Percentiles rank a stretch among this genome's conserved stretches.
phyloP scores from a whole-genome alignment of 2,797 vertebrate species.

The Lepilemur septentrionalis region DNA sequence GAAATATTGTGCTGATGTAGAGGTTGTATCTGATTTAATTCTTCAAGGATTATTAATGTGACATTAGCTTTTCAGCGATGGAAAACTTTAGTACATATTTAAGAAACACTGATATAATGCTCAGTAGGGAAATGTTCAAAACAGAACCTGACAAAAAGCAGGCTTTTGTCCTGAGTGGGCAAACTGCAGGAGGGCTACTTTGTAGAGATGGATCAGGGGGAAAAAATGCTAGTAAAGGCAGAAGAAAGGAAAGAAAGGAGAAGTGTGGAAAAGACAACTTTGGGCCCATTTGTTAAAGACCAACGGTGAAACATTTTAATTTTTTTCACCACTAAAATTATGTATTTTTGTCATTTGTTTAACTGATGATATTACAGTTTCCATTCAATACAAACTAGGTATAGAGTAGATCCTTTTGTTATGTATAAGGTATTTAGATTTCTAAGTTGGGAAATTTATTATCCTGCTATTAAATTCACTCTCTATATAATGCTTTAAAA shows the following conservation, averaged over 20 bases:
- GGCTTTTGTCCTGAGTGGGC: neutral
- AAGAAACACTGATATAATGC: neutral
- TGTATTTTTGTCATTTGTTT: neutral
- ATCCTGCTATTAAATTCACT: slow-evolving; percentile 24
- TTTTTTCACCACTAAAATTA: neutral
- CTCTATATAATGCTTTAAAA: neutral
- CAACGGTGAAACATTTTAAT: neutral
- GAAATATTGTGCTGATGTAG: slow-evolving; percentile 61
- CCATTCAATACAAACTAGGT: neutral
- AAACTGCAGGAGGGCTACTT: neutral
- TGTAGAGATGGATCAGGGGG: neutral
- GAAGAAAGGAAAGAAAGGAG: neutral
- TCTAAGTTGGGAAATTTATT: neutral
- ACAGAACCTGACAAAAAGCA: neutral
- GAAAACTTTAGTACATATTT: neutral
- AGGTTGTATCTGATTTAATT: slow-evolving; percentile 48
- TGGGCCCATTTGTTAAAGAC: neutral
- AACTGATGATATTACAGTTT: neutral
- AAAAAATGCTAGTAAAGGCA: neutral
- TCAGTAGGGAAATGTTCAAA: neutral
- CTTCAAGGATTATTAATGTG: slow-evolving; percentile 42
- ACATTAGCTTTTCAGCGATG: neutral
- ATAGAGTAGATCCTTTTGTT: neutral
- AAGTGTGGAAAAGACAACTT: neutral
- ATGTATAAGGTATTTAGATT: neutral